Base-by-base conservation (phyloP, 30 jellyfish, hydroid and myxozoan genomes). In the Pelagia noctiluca region DNA sequence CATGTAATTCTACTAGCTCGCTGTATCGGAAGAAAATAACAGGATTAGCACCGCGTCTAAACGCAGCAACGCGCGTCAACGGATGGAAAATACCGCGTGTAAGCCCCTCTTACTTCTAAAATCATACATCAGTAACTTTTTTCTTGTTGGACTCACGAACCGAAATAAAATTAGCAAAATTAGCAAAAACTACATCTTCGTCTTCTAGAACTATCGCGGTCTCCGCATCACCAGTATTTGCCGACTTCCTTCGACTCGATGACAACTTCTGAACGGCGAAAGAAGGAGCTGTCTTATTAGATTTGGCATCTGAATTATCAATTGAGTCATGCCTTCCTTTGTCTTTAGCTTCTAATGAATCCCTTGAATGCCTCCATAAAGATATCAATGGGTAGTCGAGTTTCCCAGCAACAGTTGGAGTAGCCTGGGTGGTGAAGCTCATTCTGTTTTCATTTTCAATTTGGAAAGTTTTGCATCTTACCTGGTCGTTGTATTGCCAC, bases 231-330 rank as follows among this genome's bases (percentile, higher is more conserved):
- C 57, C 31, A 1, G 90, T 32, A 25, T 35, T 53, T 7, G 83
- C 84, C 11, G 90, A 80, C 22, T 76, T 80, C 61, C 90, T 32
- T 54, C 90, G 71, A 33, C 90, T 80, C 23, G 84, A 80, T 28
- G 70, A 80, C 64, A 80, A 49, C 11, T 71, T 38, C 68, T 46
- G 47, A 18, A 60, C 32, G 19, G 90, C 31, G 5, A 46, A 0
- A 28, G 75, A 24, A 18, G 84, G 67, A 0, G 66, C 32, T 2
- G 71, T 36, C 30, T 48, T 48, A 32, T 67, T 76, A 21, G 7
- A n/a, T 28, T 18, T 32, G 8, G 50, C 61, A 25, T 76, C 26
- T 47, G 69, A 34, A 16, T 60, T 66, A 23, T 38, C 60, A 30
- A 1, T 69, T 35, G 69, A 33, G 22, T 13, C 65, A n/a, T n/a